Evolutionary conservation across 2,888 invertebrate genomes (phyloP), one percentile per base, ranked within the genome.

Genomic region (Diarsia brunnea): DNA sequence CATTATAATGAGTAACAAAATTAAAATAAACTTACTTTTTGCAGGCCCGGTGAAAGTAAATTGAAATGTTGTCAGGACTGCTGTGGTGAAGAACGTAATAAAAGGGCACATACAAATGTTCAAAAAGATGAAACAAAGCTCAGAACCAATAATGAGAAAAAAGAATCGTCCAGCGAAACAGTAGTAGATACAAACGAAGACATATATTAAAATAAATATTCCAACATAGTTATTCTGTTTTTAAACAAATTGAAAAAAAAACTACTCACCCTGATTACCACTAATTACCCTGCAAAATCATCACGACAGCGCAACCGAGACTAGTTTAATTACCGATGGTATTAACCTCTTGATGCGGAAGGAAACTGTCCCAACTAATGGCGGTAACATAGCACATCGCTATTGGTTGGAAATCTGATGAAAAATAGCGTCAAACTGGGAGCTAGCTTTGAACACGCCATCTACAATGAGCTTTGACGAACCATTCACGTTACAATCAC

Each of bases 1-100:
- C 4, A 14, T 7, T 11, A 68, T n/a, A n/a, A n/a, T 43, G 16
- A n/a, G 16, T n/a, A 4, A 1, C 3, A 53, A 45, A 45, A 31
- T 27, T 31, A 51, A 49, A 51, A 1, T 27, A 16, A n/a, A 5
- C 19, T 27, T 65, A 19, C 7, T 63, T 24, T 16, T 77, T 76
- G 19, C 76, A 77, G 63, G 55, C 11, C 19, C 4, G 43, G 63
- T 27, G 55, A 27, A 14, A 19, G 4, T 2, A 19, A 0, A 14
- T 2, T 51, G 19, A 7, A 60, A 5, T 78, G 69, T 47, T 78
- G 69, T 38, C 58, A 0, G 38, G n/a, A 78, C 43, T 65, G 65
- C 69, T 78, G 78, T 19, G 69, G 69, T 19, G 58, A 51, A 63
- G 63, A 63, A 38, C 38, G 38, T 1, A 38, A 7, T 38, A 38